Conservation (phyloP, 2,797 vertebrate species). For the Manis pentadactyla region DNA sequence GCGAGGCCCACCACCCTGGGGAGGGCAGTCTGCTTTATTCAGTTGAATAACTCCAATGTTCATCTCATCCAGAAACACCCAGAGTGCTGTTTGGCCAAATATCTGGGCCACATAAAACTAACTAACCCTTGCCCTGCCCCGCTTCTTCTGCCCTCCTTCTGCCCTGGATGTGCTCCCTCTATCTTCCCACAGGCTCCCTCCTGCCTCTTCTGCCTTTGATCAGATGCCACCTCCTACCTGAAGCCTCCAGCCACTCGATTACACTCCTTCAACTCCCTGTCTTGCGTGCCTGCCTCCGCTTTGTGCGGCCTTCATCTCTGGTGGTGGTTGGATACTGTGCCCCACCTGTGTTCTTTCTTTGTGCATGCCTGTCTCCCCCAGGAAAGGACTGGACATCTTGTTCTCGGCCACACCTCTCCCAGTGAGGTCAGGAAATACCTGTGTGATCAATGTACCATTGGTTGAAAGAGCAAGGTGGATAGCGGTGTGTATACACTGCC, state of each 20-base stretch:
- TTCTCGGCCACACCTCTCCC: not conserved
- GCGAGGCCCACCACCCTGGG: not conserved
- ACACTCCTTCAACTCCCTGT: rapidly evolving
- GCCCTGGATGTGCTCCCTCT: not conserved
- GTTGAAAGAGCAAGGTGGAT: no score
- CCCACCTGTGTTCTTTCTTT: not conserved
- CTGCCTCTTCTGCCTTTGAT: not conserved
- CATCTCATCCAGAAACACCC: not conserved
- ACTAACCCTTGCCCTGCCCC: no score
- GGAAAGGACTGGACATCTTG: not conserved
- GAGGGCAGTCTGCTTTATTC: not conserved
- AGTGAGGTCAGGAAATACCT: not conserved
- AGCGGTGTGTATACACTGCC: no score
- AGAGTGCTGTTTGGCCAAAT: not conserved
- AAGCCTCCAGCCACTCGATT: not conserved
- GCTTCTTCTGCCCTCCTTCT: not conserved
- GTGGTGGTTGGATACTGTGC: no score
- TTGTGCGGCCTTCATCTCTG: not conserved
- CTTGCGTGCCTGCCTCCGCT: not conserved
- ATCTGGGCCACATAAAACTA: not conserved
- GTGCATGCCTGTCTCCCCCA: not conserved
- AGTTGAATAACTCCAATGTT: rapidly evolving
- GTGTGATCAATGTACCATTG: no score
- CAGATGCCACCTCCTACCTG: not conserved
- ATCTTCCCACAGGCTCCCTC: no score